These are phyloP conservation scores for Taxidea taxus DNA, from an alignment of 2,113 vertebrate genomes.

Conservation along the genomic window DNA sequence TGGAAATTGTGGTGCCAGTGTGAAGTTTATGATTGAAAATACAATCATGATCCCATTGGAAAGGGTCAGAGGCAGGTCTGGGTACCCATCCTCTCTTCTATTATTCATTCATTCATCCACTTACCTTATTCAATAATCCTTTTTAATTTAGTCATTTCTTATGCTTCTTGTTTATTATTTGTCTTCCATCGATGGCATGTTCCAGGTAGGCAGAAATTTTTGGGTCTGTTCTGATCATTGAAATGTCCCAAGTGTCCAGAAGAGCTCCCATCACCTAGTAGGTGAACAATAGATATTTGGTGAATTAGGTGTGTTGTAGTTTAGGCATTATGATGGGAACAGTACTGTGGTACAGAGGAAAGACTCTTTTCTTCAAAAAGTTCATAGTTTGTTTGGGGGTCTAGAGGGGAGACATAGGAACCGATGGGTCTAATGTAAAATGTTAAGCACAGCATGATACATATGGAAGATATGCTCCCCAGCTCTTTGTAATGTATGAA, in stretches of 20 bases:
- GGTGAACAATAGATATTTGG: neutral
- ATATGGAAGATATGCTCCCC: neutral
- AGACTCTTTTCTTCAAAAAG: neutral
- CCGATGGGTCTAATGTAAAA: neutral
- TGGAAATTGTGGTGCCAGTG: neutral
- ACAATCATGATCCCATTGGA: neutral
- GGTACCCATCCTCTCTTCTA: neutral
- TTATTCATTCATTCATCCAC: neutral
- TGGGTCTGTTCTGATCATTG: neutral
- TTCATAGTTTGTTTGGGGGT: neutral
- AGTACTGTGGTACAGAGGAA: neutral
- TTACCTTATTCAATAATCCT: neutral
- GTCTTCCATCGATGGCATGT: neutral
- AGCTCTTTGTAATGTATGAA: neutral
- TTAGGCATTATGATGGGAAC: neutral
- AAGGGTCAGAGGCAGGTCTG: neutral
- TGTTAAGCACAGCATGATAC: neutral
- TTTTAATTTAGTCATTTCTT: neutral
- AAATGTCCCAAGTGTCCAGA: neutral
- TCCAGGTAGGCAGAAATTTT: neutral
- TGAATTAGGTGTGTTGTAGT: neutral
- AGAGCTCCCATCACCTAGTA: neutral
- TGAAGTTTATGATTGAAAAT: neutral
- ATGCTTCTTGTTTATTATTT: neutral
- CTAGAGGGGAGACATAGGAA: neutral